phyloP scores from a whole-genome alignment of 2,113 vertebrate species.

The Proteles cristata region DNA sequence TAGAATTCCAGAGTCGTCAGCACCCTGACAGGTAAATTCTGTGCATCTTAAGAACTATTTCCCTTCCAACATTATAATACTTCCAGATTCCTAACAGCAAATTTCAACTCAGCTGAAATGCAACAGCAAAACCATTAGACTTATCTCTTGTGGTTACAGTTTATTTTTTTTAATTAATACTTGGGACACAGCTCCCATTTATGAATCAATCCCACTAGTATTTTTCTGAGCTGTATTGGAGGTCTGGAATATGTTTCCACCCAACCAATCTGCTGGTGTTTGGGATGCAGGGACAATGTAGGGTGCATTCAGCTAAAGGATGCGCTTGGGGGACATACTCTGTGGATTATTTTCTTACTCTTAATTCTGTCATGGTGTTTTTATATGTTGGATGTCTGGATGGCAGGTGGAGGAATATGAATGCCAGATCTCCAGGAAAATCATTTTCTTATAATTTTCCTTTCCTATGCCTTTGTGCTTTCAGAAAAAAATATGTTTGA shows the following conservation, averaged over 20 bases:
- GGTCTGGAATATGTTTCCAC: background rate
- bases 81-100: background rate
- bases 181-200: background rate
- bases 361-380: background rate
- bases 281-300: background rate
- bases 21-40: background rate
- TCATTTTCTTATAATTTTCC: background rate
- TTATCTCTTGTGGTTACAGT: background rate
- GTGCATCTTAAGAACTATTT: background rate
- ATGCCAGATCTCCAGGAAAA: background rate
- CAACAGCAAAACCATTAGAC: background rate
- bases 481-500: background rate
- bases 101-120: slow-evolving; percentile 25
- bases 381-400: background rate
- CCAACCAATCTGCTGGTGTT: background rate
- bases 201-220: background rate
- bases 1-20: slow-evolving; percentile 17
- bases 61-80: background rate
- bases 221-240: slow-evolving; percentile 1
- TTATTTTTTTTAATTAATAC: background rate
- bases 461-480: background rate
- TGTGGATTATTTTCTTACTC: background rate
- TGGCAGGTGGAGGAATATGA: background rate
- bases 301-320: background rate
- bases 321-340: background rate